Conservation (phyloP, 2,113 vertebrate species). For the Notothenia rossii region DNA sequence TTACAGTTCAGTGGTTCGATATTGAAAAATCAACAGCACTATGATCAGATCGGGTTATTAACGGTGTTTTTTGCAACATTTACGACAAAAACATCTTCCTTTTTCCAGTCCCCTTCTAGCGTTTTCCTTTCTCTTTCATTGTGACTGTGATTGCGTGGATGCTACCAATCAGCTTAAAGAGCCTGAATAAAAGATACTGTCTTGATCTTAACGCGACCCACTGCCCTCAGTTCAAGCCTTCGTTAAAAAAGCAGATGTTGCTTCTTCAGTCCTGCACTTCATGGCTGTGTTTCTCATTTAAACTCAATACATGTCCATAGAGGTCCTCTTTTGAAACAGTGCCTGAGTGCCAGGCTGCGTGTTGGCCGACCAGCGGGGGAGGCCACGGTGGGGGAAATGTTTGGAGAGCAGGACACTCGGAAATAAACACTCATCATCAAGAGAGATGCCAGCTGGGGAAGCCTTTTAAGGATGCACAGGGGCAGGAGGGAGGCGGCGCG, state of each 20-base stretch:
- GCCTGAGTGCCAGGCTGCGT: slow-evolving; percentile 6
- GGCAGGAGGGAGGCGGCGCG: slow-evolving; percentile 17
- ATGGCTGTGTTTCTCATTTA: slow-evolving; percentile 6
- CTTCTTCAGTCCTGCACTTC: not conserved
- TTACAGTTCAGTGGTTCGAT: slow-evolving; percentile 5
- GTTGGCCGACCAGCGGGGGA: slow-evolving; percentile 16
- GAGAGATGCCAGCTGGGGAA: slow-evolving; percentile 74
- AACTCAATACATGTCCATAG: slow-evolving; percentile 12
- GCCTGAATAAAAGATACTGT: not conserved
- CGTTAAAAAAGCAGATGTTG: slow-evolving; percentile 24
- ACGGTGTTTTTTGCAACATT: slow-evolving; percentile 1
- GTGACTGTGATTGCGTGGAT: not conserved
- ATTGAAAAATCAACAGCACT: not conserved
- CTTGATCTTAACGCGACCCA: slow-evolving; percentile 7
- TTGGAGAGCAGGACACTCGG: slow-evolving; percentile 73
- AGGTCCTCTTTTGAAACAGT: slow-evolving; percentile 8
- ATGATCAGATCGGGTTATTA: not conserved
- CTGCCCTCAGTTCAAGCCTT: not conserved
- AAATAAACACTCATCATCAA: slow-evolving; percentile 81
- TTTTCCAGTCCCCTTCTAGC: not conserved
- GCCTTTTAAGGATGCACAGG: slow-evolving; percentile 74
- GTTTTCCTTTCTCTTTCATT: not conserved
- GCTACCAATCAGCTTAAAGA: not conserved
- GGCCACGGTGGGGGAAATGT: slow-evolving; percentile 62
- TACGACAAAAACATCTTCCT: not conserved